These are phyloP conservation scores for Pangasius larnaudii DNA, from an alignment of 2,797 vertebrate genomes.

Conservation along the genomic window DNA sequence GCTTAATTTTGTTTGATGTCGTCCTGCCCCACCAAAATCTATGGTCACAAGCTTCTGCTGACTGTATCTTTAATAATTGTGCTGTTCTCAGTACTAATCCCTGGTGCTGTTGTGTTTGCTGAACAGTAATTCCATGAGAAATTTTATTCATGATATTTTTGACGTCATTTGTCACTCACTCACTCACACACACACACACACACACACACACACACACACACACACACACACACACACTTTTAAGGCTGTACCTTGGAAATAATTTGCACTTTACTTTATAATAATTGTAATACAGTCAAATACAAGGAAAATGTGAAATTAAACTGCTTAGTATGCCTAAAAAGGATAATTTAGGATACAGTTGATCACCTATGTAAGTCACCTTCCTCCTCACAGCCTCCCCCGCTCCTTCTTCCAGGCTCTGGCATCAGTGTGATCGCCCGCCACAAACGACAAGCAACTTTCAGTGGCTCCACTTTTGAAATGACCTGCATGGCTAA, in stretches of 20 bases:
- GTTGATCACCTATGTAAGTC: background rate
- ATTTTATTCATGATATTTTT: no score
- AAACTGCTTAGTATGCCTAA: background rate
- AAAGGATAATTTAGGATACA: background rate
- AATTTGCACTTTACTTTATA: no score
- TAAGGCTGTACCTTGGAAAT: no score
- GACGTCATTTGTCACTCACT: no score
- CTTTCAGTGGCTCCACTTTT: conserved; percentile 87
- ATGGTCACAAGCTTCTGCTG: no score
- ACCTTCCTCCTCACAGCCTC: background rate
- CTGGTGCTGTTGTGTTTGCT: no score
- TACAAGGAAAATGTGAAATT: background rate
- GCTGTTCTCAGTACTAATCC: background rate
- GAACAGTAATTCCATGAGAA: no score
- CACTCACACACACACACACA: no score
- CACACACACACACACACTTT: no score
- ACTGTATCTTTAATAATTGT: background rate
- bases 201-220: no score
- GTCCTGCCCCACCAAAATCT: background rate
- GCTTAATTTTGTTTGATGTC: background rate
- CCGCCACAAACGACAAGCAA: conserved; percentile 78
- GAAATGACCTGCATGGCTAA: conserved; percentile 89
- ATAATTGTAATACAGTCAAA: background rate
- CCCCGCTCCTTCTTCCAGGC: conserved; percentile 27
- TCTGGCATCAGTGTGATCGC: conserved; percentile 82